phyloP scores from a whole-genome alignment of 2,113 vertebrate species.

The Heloderma charlesbogerti region DNA sequence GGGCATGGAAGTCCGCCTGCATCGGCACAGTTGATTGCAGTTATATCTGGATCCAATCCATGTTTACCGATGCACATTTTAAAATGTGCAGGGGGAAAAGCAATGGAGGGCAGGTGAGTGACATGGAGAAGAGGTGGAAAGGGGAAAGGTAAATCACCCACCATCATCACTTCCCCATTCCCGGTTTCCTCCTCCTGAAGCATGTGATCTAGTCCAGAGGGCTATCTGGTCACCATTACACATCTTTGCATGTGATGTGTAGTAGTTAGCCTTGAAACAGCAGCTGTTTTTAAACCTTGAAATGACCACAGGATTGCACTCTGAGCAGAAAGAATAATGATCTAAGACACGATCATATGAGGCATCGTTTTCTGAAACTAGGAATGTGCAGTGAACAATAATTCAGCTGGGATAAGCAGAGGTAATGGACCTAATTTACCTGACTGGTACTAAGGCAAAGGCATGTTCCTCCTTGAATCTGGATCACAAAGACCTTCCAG shows the following conservation, averaged over 20 bases:
- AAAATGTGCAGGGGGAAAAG: too few species aligned
- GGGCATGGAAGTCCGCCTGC: too few species aligned
- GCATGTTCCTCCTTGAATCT: slow-evolving; percentile 34
- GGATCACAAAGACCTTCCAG: slow-evolving; percentile 30
- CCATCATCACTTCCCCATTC: too few species aligned
- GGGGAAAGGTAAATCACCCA: too few species aligned
- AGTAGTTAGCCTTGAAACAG: background rate
- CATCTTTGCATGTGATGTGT: background rate
- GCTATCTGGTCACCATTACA: background rate
- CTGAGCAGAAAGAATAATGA: slow-evolving; percentile 17
- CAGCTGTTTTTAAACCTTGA: background rate
- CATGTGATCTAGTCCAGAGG: background rate
- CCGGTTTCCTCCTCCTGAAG: background rate
- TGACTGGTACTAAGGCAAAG: slow-evolving; percentile 33
- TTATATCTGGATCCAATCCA: too few species aligned
- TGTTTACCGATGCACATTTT: too few species aligned
- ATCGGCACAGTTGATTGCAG: too few species aligned
- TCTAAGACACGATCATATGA: background rate
- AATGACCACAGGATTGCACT: background rate
- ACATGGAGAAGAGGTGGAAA: too few species aligned
- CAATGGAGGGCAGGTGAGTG: too few species aligned
- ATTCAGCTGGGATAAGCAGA: background rate
- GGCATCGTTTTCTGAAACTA: slow-evolving; percentile 35
- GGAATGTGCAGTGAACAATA: background rate
- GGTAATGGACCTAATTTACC: slow-evolving; percentile 6